phyloP scores from a whole-genome alignment of 2,888 invertebrate genomes.

The Sinodicranocentrus sp. region DNA sequence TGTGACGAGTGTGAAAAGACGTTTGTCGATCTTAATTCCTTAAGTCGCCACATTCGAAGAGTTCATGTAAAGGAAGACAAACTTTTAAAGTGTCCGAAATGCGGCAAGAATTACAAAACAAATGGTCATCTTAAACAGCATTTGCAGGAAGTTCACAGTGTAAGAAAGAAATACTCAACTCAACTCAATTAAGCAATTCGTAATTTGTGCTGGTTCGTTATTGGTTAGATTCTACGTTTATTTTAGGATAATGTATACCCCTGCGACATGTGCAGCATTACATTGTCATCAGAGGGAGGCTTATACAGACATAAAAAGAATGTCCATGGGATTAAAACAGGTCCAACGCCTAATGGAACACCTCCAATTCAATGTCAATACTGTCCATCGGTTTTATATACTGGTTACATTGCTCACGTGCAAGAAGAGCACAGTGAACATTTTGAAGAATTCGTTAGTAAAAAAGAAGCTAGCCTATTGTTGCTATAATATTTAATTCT shows the following conservation, averaged over 20 bases:
- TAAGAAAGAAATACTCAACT: neutral
- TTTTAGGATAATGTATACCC: neutral
- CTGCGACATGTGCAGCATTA: conserved; percentile 10
- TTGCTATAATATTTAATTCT: too few relatives aligned
- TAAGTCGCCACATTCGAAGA: conserved; percentile 29
- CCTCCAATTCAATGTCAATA: neutral
- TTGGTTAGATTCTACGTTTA: too few relatives aligned
- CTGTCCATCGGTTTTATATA: neutral
- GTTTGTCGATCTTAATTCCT: neutral
- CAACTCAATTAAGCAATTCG: too few relatives aligned
- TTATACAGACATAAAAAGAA: conserved; percentile 29
- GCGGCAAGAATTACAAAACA: conserved; percentile 3
- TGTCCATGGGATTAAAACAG: conserved; percentile 16
- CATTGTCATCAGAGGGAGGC: neutral
- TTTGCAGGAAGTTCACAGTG: neutral
- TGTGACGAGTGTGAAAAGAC: conserved; percentile 24
- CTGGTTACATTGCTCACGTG: conserved; percentile 2
- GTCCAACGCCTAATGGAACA: neutral
- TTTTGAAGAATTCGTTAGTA: conserved; percentile 15
- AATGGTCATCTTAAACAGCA: neutral
- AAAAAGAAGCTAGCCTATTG: too few relatives aligned
- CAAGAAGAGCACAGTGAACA: conserved; percentile 18
- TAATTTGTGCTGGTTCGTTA: too few relatives aligned
- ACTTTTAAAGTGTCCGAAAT: conserved; percentile 12
- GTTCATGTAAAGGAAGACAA: neutral